Conservation (phyloP, 2,113 vertebrate genomes). For the Mesoclemmys tuberculata region DNA sequence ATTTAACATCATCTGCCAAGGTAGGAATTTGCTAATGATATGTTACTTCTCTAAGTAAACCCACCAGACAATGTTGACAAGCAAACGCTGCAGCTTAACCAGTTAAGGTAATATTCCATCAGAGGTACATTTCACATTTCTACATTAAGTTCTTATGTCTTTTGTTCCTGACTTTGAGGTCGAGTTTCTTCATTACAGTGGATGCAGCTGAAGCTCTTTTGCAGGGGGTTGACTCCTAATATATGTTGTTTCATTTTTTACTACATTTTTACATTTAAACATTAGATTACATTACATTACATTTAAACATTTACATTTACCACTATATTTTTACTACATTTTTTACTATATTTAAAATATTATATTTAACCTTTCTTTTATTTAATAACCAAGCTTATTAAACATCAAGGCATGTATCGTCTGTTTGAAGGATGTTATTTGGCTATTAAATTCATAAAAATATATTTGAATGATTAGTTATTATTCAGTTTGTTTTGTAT, state of each 20-base stretch:
- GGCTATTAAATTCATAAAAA: background rate
- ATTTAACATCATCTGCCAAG: background rate
- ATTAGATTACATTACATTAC: too few species aligned
- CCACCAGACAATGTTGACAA: background rate
- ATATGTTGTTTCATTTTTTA: background rate
- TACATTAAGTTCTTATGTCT: background rate
- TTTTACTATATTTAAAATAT: background rate
- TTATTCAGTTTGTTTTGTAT: background rate
- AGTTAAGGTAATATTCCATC: background rate
- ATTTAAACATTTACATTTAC: too few species aligned
- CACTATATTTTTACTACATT: too few species aligned
- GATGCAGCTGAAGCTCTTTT: background rate
- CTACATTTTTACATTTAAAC: too few species aligned
- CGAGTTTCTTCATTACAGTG: background rate
- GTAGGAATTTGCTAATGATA: background rate
- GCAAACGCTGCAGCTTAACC: background rate
- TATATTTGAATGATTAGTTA: background rate
- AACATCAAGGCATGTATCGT: background rate
- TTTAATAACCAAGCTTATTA: background rate
- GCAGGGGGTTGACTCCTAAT: background rate
- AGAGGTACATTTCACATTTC: background rate
- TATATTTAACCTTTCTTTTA: background rate
- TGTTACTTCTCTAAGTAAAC: background rate
- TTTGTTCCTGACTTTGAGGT: background rate
- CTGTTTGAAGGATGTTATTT: background rate